These are phyloP conservation scores for Xestoiulus laeticollis DNA, from an alignment of 2,888 invertebrate genomes.

Conservation along the genomic window DNA sequence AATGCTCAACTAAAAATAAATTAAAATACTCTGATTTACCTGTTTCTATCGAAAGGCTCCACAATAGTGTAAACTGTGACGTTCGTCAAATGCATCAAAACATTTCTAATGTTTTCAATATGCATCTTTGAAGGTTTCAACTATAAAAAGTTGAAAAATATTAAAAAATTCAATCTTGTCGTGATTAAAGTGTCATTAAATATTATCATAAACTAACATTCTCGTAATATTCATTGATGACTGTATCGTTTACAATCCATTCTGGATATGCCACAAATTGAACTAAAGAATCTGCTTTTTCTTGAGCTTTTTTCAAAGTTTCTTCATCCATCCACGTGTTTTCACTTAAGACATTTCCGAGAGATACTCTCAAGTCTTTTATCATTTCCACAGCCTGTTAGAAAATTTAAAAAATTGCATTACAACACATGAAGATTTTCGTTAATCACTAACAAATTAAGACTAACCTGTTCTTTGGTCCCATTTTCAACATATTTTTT, in stretches of 20 bases:
- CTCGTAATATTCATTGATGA: conserved; percentile 50
- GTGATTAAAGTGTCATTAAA: background rate
- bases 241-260: conserved; percentile 48
- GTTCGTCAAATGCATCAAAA: background rate
- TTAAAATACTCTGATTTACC: no score
- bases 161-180: no score
- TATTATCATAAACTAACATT: conserved; percentile 50
- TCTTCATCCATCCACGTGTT: conserved; percentile 55
- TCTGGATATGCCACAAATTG: conserved; percentile 54
- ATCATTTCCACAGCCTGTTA: conserved; percentile 54
- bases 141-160: conserved; percentile 35
- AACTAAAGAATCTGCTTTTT: conserved; percentile 53
- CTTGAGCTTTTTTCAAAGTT: conserved; percentile 52
- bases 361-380: conserved; percentile 32
- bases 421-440: background rate
- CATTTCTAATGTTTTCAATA: conserved; percentile 49
- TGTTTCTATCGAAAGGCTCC: conserved; percentile 47
- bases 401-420: background rate
- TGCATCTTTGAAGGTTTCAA: conserved; percentile 46
- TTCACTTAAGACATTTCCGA: conserved; percentile 44
- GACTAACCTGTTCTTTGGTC: conserved; percentile 51
- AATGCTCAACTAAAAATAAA: background rate
- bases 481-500: conserved; percentile 49
- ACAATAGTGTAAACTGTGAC: conserved; percentile 30
- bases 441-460: background rate